Conservation (phyloP, 2,113 vertebrate species). For the Ondatra zibethicus region DNA sequence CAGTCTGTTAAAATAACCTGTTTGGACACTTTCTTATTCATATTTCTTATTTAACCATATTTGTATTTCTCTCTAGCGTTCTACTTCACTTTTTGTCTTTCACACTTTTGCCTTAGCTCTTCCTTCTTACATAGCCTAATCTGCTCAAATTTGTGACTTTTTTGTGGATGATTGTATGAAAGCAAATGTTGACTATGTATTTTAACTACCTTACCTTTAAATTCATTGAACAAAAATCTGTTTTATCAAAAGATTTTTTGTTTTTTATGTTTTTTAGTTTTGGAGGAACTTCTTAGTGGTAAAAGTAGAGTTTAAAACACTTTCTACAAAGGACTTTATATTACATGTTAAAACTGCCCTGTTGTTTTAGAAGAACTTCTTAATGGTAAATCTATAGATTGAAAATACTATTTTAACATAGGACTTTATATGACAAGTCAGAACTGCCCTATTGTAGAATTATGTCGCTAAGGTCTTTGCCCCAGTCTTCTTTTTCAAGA, state of each 20-base stretch:
- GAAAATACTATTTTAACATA: neutral
- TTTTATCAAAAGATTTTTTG: conserved; percentile 15
- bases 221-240: conserved; percentile 2
- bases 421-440: neutral
- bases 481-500: conserved; percentile 25
- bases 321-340: conserved; percentile 2
- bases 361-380: conserved; percentile 30
- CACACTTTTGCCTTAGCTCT: neutral
- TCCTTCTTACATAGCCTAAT: neutral
- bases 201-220: neutral
- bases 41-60: neutral
- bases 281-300: conserved; percentile 21
- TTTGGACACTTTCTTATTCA: conserved; percentile 15
- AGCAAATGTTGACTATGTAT: neutral
- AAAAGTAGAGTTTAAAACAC: neutral
- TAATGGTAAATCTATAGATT: neutral
- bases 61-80: conserved; percentile 30
- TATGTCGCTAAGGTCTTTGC: neutral
- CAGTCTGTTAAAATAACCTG: conserved; percentile 13
- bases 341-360: neutral
- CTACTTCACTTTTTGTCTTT: neutral
- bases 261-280: neutral
- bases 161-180: conserved; percentile 40
- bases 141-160: neutral
- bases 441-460: conserved; percentile 25